Evolutionary conservation across 2,113 vertebrate genomes (phyloP).

Genomic region (Pelodiscus sinensis): DNA sequence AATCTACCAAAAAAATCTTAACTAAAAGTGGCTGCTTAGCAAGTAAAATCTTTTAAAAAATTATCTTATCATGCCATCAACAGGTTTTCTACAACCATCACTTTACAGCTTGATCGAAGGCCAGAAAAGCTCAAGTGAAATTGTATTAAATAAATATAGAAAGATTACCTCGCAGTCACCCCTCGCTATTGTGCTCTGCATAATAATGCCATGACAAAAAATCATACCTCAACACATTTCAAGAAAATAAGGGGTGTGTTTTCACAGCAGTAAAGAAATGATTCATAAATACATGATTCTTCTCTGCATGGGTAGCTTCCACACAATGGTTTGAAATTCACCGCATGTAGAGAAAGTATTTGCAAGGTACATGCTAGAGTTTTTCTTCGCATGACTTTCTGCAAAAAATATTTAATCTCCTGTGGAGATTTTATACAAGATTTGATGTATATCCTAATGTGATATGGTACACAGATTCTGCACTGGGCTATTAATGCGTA

Average conservation of each 20-base stretch:
- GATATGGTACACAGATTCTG: not conserved
- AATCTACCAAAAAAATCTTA: not conserved
- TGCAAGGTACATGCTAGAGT: not conserved
- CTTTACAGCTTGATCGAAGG: conserved; percentile 11
- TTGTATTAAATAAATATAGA: conserved; percentile 12
- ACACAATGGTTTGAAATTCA: not conserved
- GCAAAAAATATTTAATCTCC: not conserved
- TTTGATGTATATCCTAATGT: not conserved
- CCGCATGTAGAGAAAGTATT: conserved; percentile 9
- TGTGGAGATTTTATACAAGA: not conserved
- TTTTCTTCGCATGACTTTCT: conserved; percentile 12
- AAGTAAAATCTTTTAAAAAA: conserved; percentile 17
- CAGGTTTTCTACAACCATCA: conserved; percentile 18
- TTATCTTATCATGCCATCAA: not conserved
- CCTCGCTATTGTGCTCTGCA: not conserved
- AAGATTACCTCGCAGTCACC: not conserved
- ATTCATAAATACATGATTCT: conserved; percentile 14
- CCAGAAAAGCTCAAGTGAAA: conserved; percentile 10
- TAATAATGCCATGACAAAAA: conserved; percentile 6
- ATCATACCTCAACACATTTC: not conserved
- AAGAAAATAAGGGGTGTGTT: conserved; percentile 10
- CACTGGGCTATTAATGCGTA: not conserved
- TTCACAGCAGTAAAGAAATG: not conserved
- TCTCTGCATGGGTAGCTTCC: not conserved
- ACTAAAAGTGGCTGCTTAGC: conserved; percentile 1